These are phyloP conservation scores for Numenius phaeopus DNA, from an alignment of 2,797 vertebrate genomes.

Conservation along the genomic window DNA sequence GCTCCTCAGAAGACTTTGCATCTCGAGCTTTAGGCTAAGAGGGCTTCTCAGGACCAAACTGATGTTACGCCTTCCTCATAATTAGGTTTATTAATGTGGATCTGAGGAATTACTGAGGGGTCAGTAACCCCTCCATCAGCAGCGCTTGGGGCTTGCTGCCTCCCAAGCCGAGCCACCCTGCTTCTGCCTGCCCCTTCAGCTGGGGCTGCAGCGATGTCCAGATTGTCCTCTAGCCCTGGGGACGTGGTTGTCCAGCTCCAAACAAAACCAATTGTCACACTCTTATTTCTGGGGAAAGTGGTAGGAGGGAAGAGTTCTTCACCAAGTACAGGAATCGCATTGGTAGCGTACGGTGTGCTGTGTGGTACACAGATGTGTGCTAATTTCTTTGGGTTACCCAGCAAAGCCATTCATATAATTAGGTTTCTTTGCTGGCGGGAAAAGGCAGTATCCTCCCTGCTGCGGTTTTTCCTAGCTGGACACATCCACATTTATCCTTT, in stretches of 20 bases:
- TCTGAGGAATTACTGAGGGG: background rate
- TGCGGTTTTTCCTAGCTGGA: conserved; percentile 1
- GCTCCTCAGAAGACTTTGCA: background rate
- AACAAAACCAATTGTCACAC: background rate
- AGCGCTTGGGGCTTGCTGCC: background rate
- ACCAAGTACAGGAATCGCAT: background rate
- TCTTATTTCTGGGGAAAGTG: background rate
- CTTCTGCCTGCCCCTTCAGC: background rate
- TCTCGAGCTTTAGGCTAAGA: background rate
- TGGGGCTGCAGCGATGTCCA: background rate
- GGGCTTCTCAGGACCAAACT: background rate
- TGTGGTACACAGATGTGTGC: conserved; percentile 16
- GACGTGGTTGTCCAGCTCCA: background rate
- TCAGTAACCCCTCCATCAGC: background rate
- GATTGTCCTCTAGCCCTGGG: background rate
- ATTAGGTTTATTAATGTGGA: background rate
- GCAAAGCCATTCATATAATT: conserved; percentile 42
- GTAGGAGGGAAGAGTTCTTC: background rate
- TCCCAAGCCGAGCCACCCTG: background rate
- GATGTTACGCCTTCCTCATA: background rate
- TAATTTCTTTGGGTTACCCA: conserved; percentile 41
- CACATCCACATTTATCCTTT: conserved; percentile 15
- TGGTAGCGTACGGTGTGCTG: background rate
- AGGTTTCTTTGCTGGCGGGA: conserved; percentile 45
- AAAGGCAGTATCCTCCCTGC: background rate